These are phyloP conservation scores for Scartelaos histophorus DNA, from an alignment of 2,113 vertebrate species.

Conservation along the genomic window DNA sequence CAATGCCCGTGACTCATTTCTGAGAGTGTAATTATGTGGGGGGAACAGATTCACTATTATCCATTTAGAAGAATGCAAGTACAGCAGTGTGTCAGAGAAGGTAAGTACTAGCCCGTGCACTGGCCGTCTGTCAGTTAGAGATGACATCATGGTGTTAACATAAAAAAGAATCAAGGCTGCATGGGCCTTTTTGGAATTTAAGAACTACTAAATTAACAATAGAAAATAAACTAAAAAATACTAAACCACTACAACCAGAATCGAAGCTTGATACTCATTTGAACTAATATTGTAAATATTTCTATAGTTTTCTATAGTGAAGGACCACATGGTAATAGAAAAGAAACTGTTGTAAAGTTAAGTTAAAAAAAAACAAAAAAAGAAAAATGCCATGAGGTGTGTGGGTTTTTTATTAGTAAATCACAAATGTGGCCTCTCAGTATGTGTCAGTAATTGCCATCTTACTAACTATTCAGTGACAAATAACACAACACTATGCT, in stretches of 20 bases:
- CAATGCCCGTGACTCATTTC: constrained; percentile 65
- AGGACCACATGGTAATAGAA: no score
- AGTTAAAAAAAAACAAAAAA: no score
- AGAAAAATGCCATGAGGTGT: not conserved
- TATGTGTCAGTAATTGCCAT: not conserved
- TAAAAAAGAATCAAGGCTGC: not conserved
- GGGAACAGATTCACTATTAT: constrained; percentile 66
- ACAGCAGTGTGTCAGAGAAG: constrained; percentile 44
- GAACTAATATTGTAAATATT: no score
- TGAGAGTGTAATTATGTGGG: constrained; percentile 66
- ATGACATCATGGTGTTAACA: not conserved
- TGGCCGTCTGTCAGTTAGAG: not conserved
- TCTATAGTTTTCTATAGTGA: no score
- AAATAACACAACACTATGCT: no score
- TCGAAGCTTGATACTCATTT: no score
- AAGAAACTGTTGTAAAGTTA: no score
- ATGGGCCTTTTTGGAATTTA: not conserved
- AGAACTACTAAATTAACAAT: no score
- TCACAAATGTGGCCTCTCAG: not conserved
- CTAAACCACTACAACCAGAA: no score
- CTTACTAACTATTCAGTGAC: not conserved
- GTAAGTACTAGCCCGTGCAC: not conserved
- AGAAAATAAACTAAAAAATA: no score
- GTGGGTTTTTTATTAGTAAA: no score
- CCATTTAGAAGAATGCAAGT: constrained; percentile 54